Conservation (phyloP, 2,888 invertebrate genomes). For the Helleia helle region DNA sequence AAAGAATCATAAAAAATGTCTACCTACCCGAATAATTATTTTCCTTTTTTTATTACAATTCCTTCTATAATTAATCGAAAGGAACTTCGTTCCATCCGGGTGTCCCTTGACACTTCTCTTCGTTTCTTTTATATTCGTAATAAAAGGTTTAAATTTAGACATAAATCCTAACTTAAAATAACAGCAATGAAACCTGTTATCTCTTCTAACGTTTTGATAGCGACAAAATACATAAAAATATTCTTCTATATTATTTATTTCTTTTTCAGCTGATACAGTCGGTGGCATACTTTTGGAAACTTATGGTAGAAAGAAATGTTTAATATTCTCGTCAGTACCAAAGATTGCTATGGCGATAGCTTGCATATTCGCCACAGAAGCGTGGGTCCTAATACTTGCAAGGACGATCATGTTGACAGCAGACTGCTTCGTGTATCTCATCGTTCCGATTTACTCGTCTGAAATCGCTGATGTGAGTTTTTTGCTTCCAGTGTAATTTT, state of each 20-base stretch:
- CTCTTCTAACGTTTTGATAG: too few relatives aligned
- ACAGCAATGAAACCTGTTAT: too few relatives aligned
- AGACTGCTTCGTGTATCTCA: constrained; percentile 8
- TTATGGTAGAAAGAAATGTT: constrained; percentile 8
- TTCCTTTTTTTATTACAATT: too few relatives aligned
- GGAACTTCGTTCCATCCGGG: too few relatives aligned
- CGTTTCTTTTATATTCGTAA: too few relatives aligned
- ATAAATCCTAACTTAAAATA: background rate
- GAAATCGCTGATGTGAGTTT: constrained; percentile 7
- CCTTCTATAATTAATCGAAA: too few relatives aligned
- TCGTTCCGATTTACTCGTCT: constrained; percentile 9
- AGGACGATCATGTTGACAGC: background rate
- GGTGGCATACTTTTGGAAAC: constrained; percentile 2
- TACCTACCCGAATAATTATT: too few relatives aligned
- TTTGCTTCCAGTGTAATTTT: too few relatives aligned
- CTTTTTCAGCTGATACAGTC: constrained; percentile 1
- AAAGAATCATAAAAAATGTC: too few relatives aligned
- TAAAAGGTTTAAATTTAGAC: too few relatives aligned
- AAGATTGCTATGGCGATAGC: background rate
- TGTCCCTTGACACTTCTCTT: too few relatives aligned
- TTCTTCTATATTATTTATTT: background rate
- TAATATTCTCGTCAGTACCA: constrained; percentile 5
- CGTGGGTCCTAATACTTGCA: constrained; percentile 7
- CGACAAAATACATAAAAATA: too few relatives aligned
- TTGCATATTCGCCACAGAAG: constrained; percentile 6